phyloP scores from a whole-genome alignment of 2,113 vertebrate species.

The Calyptommatus sinebrachiatus region DNA sequence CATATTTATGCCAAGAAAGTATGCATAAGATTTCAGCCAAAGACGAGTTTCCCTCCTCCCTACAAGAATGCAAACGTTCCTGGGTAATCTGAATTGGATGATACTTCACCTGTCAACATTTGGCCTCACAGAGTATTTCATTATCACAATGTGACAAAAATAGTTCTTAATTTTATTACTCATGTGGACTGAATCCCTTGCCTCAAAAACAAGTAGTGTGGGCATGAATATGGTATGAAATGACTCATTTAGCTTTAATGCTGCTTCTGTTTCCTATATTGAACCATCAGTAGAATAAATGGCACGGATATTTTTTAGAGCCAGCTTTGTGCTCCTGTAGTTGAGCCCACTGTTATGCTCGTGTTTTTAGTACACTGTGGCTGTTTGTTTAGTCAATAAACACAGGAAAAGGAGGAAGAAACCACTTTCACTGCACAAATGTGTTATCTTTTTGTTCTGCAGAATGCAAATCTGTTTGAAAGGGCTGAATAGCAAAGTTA shows the following conservation, averaged over 20 bases:
- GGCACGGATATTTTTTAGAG: slow-evolving; percentile 28
- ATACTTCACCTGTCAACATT: not conserved
- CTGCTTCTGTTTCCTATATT: slow-evolving; percentile 36
- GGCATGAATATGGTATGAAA: slow-evolving; percentile 28
- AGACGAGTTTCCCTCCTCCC: not conserved
- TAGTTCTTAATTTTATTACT: slow-evolving; percentile 16
- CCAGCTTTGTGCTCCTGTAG: slow-evolving; percentile 28
- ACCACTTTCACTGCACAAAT: slow-evolving; percentile 5
- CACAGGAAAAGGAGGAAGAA: not conserved
- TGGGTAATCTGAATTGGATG: not conserved
- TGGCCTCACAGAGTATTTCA: slow-evolving; percentile 1
- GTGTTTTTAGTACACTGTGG: slow-evolving; percentile 15
- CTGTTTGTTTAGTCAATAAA: not conserved
- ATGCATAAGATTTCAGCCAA: not conserved
- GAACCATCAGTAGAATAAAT: slow-evolving; percentile 40
- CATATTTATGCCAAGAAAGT: not conserved
- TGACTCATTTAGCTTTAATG: slow-evolving; percentile 44
- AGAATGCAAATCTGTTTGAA: slow-evolving; percentile 9
- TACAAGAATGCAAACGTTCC: not conserved
- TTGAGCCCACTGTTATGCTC: slow-evolving; percentile 26
- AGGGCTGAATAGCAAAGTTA: slow-evolving; percentile 10
- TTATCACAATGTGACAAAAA: slow-evolving; percentile 7
- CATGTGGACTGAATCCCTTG: slow-evolving; percentile 1
- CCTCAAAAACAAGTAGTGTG: not conserved
- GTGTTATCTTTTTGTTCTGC: not conserved